Evolutionary conservation across 2,888 invertebrate species (phyloP).

Genomic region (Celastrina argiolus): DNA sequence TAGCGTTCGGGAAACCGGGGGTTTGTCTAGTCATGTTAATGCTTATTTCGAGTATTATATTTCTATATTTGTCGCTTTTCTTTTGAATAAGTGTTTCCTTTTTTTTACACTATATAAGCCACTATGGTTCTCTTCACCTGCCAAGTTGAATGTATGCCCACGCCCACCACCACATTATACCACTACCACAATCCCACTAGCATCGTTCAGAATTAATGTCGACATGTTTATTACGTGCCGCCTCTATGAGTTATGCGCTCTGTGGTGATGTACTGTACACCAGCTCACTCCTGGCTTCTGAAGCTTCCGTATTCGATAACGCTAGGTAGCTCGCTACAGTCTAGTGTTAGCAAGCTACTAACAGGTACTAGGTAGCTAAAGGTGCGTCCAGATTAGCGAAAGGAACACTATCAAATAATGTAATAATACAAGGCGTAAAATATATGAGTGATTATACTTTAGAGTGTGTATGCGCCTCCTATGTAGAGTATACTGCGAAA

Average conservation of each 20-base stretch:
- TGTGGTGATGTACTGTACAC: slow-evolving; percentile 23
- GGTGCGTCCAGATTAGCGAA: too few species aligned
- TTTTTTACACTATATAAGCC: too few species aligned
- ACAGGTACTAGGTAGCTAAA: background rate
- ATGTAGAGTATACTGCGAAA: too few species aligned
- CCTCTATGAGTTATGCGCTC: slow-evolving; percentile 23
- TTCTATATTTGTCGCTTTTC: too few species aligned
- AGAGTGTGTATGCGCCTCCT: too few species aligned
- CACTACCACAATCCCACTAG: slow-evolving; percentile 34
- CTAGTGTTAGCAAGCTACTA: background rate
- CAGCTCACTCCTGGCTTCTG: slow-evolving; percentile 1
- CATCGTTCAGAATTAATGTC: slow-evolving; percentile 21
- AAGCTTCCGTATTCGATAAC: slow-evolving; percentile 21
- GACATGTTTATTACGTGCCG: slow-evolving; percentile 36
- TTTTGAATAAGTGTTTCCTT: too few species aligned
- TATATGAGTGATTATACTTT: too few species aligned
- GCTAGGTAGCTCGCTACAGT: background rate
- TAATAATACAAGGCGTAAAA: too few species aligned
- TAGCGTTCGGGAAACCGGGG: too few species aligned
- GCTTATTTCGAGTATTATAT: too few species aligned
- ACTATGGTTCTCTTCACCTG: background rate
- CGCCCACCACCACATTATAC: slow-evolving; percentile 56
- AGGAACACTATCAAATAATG: too few species aligned
- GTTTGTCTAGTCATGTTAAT: too few species aligned
- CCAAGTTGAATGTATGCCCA: slow-evolving; percentile 36